These are phyloP conservation scores for Dipus sagitta DNA, from an alignment of 2,797 vertebrate species.

Conservation along the genomic window DNA sequence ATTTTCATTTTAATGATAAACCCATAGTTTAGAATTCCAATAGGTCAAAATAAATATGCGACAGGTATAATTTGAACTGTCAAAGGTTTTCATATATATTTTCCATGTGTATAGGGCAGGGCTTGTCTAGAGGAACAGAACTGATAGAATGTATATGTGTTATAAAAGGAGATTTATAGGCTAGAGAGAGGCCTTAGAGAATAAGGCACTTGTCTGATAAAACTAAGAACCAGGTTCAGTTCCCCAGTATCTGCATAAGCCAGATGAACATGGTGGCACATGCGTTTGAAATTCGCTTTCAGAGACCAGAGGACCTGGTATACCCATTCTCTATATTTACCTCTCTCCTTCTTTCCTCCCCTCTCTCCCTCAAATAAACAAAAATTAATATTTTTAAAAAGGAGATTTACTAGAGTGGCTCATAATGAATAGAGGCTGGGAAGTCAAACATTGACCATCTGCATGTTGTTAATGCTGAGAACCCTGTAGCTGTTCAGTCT, in stretches of 20 bases:
- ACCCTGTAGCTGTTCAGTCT: background rate
- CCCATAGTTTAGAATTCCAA: slow-evolving; percentile 49
- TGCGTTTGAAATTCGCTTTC: too few species aligned
- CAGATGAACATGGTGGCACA: too few species aligned
- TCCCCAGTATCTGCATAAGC: too few species aligned
- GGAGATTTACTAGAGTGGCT: background rate
- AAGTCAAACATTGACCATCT: background rate
- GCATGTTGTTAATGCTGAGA: background rate
- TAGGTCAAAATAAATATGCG: background rate
- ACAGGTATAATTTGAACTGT: background rate
- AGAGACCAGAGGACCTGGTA: too few species aligned
- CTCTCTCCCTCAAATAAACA: too few species aligned
- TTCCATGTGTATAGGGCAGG: background rate
- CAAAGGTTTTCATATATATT: background rate
- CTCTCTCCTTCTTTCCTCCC: too few species aligned
- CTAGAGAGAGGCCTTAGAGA: too few species aligned
- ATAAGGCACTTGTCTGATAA: too few species aligned
- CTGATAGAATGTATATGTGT: background rate
- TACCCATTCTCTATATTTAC: too few species aligned
- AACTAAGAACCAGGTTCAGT: too few species aligned
- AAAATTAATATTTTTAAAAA: background rate
- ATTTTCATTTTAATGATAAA: slow-evolving; percentile 31
- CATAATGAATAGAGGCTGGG: background rate
- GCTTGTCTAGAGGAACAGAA: background rate
- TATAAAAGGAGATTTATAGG: background rate